Evolutionary conservation across 2,797 vertebrate species (phyloP).

Genomic region (Diceros bicornis): DNA sequence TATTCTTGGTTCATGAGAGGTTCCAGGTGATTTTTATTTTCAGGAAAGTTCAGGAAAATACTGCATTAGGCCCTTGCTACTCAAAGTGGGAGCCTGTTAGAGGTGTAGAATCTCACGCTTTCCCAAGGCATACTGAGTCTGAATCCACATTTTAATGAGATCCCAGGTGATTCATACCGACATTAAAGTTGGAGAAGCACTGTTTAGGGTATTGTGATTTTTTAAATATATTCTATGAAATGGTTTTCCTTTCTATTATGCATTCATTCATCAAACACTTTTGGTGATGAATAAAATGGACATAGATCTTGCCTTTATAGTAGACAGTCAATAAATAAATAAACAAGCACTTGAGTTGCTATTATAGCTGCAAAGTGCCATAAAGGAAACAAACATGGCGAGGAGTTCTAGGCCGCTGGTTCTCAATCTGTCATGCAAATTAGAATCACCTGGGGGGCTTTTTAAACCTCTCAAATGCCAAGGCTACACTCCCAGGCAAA

Average conservation of each 20-base stretch:
- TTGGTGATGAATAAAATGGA: not conserved
- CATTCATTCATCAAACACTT: not conserved
- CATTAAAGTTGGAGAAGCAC: not conserved
- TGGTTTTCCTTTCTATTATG: not conserved
- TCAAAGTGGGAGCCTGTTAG: not conserved
- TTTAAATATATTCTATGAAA: not conserved
- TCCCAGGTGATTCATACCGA: not conserved
- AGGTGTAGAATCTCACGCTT: not conserved
- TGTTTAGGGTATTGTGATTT: not conserved
- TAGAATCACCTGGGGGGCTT: not conserved
- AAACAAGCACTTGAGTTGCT: not conserved
- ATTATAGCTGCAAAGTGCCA: not conserved
- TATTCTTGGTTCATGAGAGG: not conserved
- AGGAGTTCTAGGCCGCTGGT: not conserved
- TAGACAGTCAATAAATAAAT: not conserved
- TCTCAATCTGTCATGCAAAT: constrained; percentile 9
- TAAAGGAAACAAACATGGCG: not conserved
- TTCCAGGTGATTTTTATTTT: not conserved
- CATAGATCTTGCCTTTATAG: not conserved
- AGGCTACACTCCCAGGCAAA: not conserved
- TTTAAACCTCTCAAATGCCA: not conserved
- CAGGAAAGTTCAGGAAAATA: not conserved
- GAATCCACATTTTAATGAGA: constrained; percentile 7
- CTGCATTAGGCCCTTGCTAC: not conserved
- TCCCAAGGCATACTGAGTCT: not conserved